These are phyloP conservation scores for Anabacerthia variegaticeps DNA, from an alignment of 2,797 vertebrate genomes.

Conservation along the genomic window DNA sequence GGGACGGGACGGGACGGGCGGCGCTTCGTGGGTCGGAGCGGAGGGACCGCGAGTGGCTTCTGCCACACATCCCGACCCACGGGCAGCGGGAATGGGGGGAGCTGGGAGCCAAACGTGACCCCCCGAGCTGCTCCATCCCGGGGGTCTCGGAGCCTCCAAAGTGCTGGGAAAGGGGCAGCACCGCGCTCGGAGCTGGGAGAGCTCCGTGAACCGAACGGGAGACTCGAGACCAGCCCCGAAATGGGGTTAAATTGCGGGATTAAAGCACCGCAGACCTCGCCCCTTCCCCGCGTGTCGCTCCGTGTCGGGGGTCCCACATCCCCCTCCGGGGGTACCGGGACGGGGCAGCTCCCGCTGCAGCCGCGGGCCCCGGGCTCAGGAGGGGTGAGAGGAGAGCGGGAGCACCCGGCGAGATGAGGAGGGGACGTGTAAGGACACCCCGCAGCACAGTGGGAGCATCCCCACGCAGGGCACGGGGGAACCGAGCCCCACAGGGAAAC, in stretches of 20 bases:
- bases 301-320: too few species aligned
- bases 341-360: too few species aligned
- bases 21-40: not conserved
- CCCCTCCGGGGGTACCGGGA: too few species aligned
- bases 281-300: too few species aligned
- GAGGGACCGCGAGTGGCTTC: not conserved
- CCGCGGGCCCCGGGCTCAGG: not conserved
- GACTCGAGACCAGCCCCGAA: not conserved
- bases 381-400: not conserved
- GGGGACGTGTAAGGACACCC: not conserved
- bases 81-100: not conserved
- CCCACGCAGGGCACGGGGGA: rapidly evolving
- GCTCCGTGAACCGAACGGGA: not conserved
- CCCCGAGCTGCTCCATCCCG: not conserved
- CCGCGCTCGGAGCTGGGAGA: not conserved
- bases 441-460: not conserved
- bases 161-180: not conserved
- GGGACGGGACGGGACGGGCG: not conserved
- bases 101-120: not conserved
- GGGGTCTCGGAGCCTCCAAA: not conserved
- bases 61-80: not conserved
- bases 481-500: not conserved
- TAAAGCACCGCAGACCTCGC: not conserved
- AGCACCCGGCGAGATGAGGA: not conserved
- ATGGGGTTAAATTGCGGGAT: not conserved